Conservation (phyloP, 2,113 vertebrate species). For the Rhipidura dahli region DNA sequence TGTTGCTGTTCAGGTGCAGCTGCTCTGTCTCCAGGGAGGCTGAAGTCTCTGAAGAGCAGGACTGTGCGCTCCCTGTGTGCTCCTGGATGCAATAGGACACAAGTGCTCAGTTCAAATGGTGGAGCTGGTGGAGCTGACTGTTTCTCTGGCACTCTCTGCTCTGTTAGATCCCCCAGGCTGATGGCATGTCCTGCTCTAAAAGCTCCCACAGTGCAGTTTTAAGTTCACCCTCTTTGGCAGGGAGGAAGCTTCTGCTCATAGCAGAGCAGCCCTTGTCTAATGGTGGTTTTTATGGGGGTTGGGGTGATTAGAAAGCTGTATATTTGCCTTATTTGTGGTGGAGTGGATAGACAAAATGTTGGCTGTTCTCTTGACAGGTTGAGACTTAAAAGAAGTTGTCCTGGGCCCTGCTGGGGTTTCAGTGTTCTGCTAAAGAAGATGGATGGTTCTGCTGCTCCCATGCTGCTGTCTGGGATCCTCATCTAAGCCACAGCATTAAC, state of each 20-base stretch:
- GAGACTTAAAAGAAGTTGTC: neutral
- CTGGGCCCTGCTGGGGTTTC: neutral
- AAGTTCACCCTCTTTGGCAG: neutral
- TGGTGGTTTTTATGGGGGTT: fast-evolving
- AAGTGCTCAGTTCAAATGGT: neutral
- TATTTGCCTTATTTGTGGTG: neutral
- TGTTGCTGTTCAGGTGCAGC: neutral
- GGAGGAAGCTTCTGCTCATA: neutral
- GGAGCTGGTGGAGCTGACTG: neutral
- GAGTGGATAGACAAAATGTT: neutral
- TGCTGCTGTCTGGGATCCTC: neutral
- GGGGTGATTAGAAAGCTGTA: neutral
- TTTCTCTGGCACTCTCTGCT: neutral
- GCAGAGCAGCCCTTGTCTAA: neutral
- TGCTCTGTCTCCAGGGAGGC: neutral
- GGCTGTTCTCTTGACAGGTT: conserved; percentile 23
- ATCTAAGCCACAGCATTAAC: neutral
- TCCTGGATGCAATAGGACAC: neutral
- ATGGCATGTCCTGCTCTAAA: neutral
- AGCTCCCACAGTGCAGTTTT: neutral
- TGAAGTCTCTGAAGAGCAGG: neutral
- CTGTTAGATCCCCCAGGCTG: neutral
- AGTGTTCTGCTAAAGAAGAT: neutral
- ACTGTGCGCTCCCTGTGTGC: neutral
- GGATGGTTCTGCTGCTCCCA: neutral